Evolutionary conservation across 1,140 invertebrate genomes (phyloP).

Genomic region (Temnothorax curvispinosus): DNA sequence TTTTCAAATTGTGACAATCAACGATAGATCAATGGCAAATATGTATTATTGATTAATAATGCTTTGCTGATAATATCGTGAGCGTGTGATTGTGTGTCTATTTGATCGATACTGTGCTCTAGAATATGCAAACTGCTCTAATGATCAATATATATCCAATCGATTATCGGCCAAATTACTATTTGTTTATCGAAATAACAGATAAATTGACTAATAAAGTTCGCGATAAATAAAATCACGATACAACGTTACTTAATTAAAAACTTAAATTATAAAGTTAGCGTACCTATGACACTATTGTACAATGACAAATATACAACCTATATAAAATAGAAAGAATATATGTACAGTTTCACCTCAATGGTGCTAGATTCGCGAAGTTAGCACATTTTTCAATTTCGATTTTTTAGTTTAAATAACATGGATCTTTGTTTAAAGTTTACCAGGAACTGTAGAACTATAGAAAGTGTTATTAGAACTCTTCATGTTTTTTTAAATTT

Average conservation of each 20-base stretch:
- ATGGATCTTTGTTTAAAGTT: too few species aligned
- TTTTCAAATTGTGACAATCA: constrained; percentile 47
- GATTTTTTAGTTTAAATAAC: too few species aligned
- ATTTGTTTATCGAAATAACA: constrained; percentile 21
- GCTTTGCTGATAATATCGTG: neutral
- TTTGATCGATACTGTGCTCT: constrained; percentile 42
- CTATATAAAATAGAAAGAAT: too few species aligned
- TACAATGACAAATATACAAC: too few species aligned
- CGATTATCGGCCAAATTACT: neutral
- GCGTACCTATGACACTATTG: neutral
- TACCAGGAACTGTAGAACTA: too few species aligned
- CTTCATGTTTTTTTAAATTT: too few species aligned
- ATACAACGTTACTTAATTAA: neutral
- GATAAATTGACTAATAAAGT: constrained; percentile 1
- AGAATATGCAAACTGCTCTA: constrained; percentile 17
- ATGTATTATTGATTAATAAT: constrained; percentile 24
- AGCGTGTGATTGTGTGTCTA: constrained; percentile 20
- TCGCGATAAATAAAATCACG: neutral
- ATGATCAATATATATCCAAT: neutral
- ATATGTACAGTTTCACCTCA: too few species aligned
- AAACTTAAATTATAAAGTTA: neutral
- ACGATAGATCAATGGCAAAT: neutral
- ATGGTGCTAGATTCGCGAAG: too few species aligned
- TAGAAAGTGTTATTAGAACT: too few species aligned
- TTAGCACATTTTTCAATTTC: too few species aligned